A percentile compares a stretch with the other conserved stretches of the same genome.
Evolutionary conservation across 2,888 invertebrate genomes (phyloP).

Genomic region (Mimumesa dahlbomi): DNA sequence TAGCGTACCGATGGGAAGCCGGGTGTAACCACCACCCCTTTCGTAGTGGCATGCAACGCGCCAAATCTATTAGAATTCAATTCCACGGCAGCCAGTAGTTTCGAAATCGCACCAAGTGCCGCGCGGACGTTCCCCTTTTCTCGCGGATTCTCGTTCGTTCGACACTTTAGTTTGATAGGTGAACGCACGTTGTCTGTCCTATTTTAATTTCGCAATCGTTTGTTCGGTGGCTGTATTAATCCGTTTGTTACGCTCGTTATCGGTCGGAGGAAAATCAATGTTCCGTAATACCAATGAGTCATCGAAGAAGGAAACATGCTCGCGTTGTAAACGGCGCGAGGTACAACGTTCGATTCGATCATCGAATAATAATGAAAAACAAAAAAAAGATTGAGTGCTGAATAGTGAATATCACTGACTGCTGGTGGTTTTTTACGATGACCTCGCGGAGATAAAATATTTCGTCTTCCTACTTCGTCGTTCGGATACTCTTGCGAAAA

Average conservation of each 20-base stretch:
- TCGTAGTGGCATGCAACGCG: conserved; percentile 44
- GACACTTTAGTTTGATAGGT: no score
- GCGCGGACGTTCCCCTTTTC: not conserved
- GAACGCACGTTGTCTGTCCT: no score
- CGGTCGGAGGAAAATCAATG: no score
- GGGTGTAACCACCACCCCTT: conserved; percentile 31
- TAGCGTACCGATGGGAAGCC: conserved; percentile 39
- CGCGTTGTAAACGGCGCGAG: not conserved
- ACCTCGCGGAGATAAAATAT: not conserved
- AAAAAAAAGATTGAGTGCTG: no score
- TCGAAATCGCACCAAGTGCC: conserved; percentile 25
- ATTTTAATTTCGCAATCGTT: no score
- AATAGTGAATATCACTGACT: not conserved
- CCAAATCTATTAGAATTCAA: conserved; percentile 49
- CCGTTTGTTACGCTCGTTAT: no score
- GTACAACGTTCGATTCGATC: conserved; percentile 1
- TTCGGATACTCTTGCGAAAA: no score
- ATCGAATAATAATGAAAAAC: not conserved
- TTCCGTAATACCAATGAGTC: no score
- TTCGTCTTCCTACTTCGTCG: no score
- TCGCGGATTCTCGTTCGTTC: not conserved
- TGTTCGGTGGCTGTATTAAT: no score
- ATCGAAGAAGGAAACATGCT: no score
- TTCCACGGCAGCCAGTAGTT: conserved; percentile 42
- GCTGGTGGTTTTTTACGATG: not conserved